Base-by-base conservation (phyloP, 2,888 invertebrate genomes). In the Cheilosia impressa region DNA sequence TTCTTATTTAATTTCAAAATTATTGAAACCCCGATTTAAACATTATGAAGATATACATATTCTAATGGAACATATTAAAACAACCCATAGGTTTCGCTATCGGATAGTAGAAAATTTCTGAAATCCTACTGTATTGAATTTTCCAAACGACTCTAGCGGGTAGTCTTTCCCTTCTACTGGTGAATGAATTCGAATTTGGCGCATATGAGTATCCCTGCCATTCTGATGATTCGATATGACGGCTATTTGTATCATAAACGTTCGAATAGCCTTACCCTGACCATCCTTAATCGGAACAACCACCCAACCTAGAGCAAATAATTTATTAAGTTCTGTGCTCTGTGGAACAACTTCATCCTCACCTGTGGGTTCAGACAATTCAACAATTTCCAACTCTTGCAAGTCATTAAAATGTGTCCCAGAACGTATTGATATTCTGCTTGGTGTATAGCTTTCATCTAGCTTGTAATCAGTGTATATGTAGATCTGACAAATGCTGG, bases 371-470 rank as follows among this genome's bases (percentile, higher is more conserved):
- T 99, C 99, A 88, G 95, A 95, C 43, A 99, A 92, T 92, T 98
- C 98, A 88, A 98, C 95, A 27, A 98, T 96, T 94, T 98, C 98
- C 77, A 99, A 95, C 92, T 99, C 99, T 92, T 98, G 97, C 41
- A 99, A 93, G 93, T 99, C 99, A 93, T 98, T 98, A 90, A 98
- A 98, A 93, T 98, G 98, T 72, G 97, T 98, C 10, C 99, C 99
- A 24, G 97, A 97, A 89, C 98, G 93, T 87, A 98, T 96, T 1
- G 98, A 98, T 88, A 98, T 97, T 89, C 97, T 95, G 90, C 97
- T 98, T 0, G 99, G 99, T 1, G 99, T 99, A 91, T 99, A 99
- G 91, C 99, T 99, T 93, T 99, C 99, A 93, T 99, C 99, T 47
- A 98, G 93, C 92, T 99, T 99, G 92, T 97, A 99, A 92, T 99